These are phyloP conservation scores for Latrodectus hesperus DNA, from an alignment of 2,888 invertebrate genomes.

Conservation along the genomic window DNA sequence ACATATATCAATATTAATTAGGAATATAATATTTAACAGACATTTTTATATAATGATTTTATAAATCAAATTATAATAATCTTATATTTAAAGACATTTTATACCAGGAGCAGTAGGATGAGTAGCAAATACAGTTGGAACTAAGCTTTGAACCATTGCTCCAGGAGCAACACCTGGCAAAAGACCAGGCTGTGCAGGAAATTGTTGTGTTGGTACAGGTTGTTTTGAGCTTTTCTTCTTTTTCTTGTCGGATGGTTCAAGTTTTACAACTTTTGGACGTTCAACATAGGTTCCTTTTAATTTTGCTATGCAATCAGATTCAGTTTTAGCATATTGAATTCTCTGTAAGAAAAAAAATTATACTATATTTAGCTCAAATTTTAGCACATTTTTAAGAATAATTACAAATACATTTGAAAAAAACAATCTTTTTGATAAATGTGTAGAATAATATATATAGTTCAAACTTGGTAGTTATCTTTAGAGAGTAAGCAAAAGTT, in stretches of 20 bases:
- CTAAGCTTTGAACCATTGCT: slow-evolving; percentile 50
- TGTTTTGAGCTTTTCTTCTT: slow-evolving; percentile 82
- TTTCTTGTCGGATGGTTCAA: slow-evolving; percentile 58
- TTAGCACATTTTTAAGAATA: too few relatives aligned
- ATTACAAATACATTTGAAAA: too few relatives aligned
- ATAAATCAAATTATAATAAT: too few relatives aligned
- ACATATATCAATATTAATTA: too few relatives aligned
- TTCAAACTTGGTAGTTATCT: too few relatives aligned
- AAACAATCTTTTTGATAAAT: too few relatives aligned
- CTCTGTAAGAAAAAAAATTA: slow-evolving; percentile 75
- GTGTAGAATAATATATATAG: too few relatives aligned
- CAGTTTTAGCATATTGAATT: slow-evolving; percentile 94
- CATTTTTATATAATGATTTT: too few relatives aligned
- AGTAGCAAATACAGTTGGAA: slow-evolving; percentile 34
- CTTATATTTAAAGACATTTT: too few relatives aligned
- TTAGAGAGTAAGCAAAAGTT: too few relatives aligned
- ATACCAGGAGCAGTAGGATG: slow-evolving; percentile 30
- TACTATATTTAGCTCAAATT: background rate
- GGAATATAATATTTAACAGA: too few relatives aligned
- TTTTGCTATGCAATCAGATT: slow-evolving; percentile 97
- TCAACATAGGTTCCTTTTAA: slow-evolving; percentile 98
- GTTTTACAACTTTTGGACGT: slow-evolving; percentile 89
- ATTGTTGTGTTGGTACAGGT: slow-evolving; percentile 75
- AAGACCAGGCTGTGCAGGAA: slow-evolving; percentile 41
- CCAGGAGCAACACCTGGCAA: slow-evolving; percentile 45